Base-by-base conservation (phyloP, 2,888 invertebrate genomes). In the Dendrolimus houi region DNA sequence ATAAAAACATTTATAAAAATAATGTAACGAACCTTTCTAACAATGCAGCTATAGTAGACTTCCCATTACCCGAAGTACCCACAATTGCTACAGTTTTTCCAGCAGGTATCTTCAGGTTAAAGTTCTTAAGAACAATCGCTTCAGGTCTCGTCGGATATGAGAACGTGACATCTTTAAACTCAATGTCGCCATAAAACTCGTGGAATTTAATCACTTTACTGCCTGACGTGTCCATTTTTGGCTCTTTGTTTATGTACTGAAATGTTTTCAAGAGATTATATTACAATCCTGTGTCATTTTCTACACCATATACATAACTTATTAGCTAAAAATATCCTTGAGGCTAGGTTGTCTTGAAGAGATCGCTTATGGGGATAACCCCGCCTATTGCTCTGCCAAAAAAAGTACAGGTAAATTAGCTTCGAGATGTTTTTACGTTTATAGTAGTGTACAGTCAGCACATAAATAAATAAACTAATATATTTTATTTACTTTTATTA, bases 31-130 rank as follows among this genome's bases (percentile, higher is more conserved):
- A 96, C 92, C 97, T 94, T 87, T 99, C 98, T 55, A 99, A 83
- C 52, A 99, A 88, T 0, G 95, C 93, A 2, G 96, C 98, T 17
- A 99, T 93, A 0, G 99, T 99, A 0, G 98, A 98, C 87, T 99
- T 99, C 1, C 98, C 98, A 75, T 97, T 97, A 1, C 99, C 99
- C 53, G 98, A 98, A 0, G 96, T 93, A 1, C 99, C 98, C 41
- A 98, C 98, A 52, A 99, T 93, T 0, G 99, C 99, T 1, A 98
- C 94, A 0, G 97, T 96, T 84, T 95, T 95, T 0, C 98, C 98
- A 7, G 96, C 94, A 0, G 96, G 96, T 67, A 99, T 93, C 57
- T 91, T 92, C 56, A 99, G 83, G 73, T 93, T 95, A 74, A 99
- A 97, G 70, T 97, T 92, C 62, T 95, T 93, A 54, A 99, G 83